These are phyloP conservation scores for Clusia tigrina DNA, from an alignment of 2,888 invertebrate species.

Conservation along the genomic window DNA sequence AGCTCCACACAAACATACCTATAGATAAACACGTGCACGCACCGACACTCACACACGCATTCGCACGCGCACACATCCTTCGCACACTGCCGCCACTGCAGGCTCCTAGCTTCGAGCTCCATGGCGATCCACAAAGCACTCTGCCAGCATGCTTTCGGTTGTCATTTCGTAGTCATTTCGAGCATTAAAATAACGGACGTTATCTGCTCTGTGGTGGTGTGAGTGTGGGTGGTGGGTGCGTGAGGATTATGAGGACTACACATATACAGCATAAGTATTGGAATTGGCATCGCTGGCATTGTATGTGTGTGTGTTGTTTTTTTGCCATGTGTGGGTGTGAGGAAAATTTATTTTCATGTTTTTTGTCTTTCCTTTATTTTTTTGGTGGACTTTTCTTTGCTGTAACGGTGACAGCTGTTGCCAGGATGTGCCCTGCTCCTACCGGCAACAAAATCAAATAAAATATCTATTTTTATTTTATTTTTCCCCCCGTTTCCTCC, in stretches of 20 bases:
- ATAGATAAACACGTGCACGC: too few relatives aligned
- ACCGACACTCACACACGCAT: too few relatives aligned
- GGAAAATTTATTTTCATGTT: constrained; percentile 12
- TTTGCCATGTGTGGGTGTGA: neutral
- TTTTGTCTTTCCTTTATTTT: constrained; percentile 8
- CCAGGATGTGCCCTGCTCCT: constrained; percentile 24
- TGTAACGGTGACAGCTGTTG: constrained; percentile 47
- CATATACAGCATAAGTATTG: too few relatives aligned
- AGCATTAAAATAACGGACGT: constrained; percentile 8
- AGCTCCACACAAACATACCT: too few relatives aligned
- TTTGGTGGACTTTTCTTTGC: neutral
- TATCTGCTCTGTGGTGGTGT: neutral
- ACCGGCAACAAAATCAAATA: neutral
- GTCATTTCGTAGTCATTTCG: constrained; percentile 36
- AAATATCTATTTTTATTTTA: neutral
- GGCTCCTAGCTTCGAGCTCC: neutral
- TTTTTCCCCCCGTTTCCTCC: neutral
- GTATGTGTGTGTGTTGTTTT: neutral
- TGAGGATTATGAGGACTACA: neutral
- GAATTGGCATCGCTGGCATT: too few relatives aligned
- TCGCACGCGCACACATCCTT: too few relatives aligned
- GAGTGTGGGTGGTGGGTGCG: neutral
- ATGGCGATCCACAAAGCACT: neutral
- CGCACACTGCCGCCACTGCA: neutral
- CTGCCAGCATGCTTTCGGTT: constrained; percentile 31